Evolutionary conservation across 2,797 vertebrate genomes (phyloP), one percentile per base, ranked within the genome.

Genomic region (Rhodeus uyekii): DNA sequence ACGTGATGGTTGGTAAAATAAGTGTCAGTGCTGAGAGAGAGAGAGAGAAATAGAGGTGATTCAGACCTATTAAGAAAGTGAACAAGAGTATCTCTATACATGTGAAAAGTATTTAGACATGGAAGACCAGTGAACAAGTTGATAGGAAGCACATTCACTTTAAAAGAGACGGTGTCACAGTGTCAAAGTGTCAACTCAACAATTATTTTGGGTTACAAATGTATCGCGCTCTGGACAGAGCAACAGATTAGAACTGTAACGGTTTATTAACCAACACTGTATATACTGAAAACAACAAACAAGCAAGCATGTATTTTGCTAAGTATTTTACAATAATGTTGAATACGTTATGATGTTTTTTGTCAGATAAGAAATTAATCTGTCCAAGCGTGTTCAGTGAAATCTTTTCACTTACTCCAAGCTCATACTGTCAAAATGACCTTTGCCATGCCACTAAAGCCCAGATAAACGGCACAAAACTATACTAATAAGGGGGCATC

Each of bases 61-160:
- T 64, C 50, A 64, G 74, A 76, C 22, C 39, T 73, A 63, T 48
- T 34, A 64, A 38, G 24, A 46, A 76, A 18, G 27, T 8, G 10
- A 22, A 48, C 34, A 55, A 24, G 61, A 67, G 53, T 44, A 34
- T n/a, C 42, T 80, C 14, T 53, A 65, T 69, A 68, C 69, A 80
- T 14, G 39, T 81, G 84, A 32, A 50, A 82, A 69, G 13, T 44
- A 42, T 46, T 60, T 48, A 48, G 69, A 86, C n/a, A 46, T 82
- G 87, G 87, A 88, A 86, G 87, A 88, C 85, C 77, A 72, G 78
- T 78, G 58, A 80, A 81, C 80, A 81, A 85, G 36, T 71, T 64
- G 48, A 84, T 80, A 68, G 82, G 79, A 87, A 88, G 80, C 77
- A 82, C 80, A 78, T 77, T 44, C 55, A 81, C 71, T 68, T 82